Conservation (phyloP, 2,888 invertebrate species). For the Lordiphosa fenestrarum region DNA sequence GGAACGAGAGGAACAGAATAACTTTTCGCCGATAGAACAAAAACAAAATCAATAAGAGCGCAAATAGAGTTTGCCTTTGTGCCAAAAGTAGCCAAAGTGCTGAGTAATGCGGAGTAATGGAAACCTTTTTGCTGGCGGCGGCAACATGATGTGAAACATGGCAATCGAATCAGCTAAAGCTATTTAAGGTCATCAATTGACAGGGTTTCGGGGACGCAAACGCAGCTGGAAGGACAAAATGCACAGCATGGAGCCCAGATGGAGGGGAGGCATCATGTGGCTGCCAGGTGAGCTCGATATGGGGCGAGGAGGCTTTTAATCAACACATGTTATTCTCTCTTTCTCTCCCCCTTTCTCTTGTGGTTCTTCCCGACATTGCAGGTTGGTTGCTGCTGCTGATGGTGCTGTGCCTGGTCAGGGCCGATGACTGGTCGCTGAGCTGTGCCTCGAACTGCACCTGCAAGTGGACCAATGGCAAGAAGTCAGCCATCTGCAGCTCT, state of each 20-base stretch:
- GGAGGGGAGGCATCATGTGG: conserved; percentile 25
- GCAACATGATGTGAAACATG: conserved; percentile 71
- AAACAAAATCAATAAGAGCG: conserved; percentile 5
- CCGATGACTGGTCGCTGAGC: conserved; percentile 90
- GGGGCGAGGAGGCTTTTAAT: conserved; percentile 18
- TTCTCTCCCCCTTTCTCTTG: conserved; percentile 7
- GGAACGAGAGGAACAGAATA: background rate
- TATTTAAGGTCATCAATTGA: conserved; percentile 72
- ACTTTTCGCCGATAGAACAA: conserved; percentile 3
- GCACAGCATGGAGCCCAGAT: conserved; percentile 48
- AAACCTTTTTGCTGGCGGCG: conserved; percentile 64
- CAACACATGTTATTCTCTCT: conserved; percentile 32
- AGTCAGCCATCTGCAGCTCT: conserved; percentile 91
- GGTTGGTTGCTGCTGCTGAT: conserved; percentile 40
- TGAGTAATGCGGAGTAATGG: conserved; percentile 69
- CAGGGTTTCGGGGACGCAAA: conserved; percentile 42
- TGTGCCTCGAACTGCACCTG: conserved; percentile 93
- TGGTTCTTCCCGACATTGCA: conserved; percentile 14
- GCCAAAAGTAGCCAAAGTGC: conserved; percentile 55
- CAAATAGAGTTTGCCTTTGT: conserved; percentile 20
- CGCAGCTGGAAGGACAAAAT: conserved; percentile 7
- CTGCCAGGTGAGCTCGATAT: conserved; percentile 50
- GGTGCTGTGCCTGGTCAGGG: conserved; percentile 70
- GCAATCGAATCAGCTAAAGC: conserved; percentile 72
- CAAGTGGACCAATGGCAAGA: conserved; percentile 96